Conservation (phyloP, 2,113 vertebrate species). For the Gallinago jamesoni region DNA sequence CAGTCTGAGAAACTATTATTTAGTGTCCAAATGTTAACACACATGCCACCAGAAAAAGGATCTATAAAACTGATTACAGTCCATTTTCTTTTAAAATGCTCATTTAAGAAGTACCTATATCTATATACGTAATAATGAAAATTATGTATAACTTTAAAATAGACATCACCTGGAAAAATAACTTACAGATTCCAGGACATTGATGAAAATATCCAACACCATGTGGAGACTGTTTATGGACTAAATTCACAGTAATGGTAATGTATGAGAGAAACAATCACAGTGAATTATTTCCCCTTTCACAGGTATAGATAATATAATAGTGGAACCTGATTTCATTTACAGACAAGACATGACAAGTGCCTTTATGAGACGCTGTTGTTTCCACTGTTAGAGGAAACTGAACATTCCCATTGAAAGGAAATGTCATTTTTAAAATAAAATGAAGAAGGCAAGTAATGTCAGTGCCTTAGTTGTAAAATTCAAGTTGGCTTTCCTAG, state of each 20-base stretch:
- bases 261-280: slow-evolving; percentile 11
- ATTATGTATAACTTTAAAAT: slow-evolving; percentile 20
- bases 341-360: background rate
- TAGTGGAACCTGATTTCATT: background rate
- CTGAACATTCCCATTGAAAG: background rate
- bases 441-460: background rate
- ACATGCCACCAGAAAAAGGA: background rate
- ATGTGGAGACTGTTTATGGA: slow-evolving; percentile 54
- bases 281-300: slow-evolving; percentile 10
- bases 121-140: background rate
- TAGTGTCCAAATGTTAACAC: background rate
- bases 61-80: background rate
- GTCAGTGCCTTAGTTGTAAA: background rate
- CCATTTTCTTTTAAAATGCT: background rate
- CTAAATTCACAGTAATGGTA: background rate
- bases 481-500: background rate
- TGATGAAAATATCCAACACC: slow-evolving; percentile 11
- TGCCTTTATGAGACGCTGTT: background rate
- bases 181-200: slow-evolving; percentile 18
- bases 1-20: background rate
- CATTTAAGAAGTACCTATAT: background rate
- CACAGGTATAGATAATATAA: background rate
- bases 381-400: background rate
- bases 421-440: background rate
- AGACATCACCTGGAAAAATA: slow-evolving; percentile 33